These are phyloP conservation scores for Creontiades dilutus DNA, from an alignment of 2,888 invertebrate species.

Conservation along the genomic window DNA sequence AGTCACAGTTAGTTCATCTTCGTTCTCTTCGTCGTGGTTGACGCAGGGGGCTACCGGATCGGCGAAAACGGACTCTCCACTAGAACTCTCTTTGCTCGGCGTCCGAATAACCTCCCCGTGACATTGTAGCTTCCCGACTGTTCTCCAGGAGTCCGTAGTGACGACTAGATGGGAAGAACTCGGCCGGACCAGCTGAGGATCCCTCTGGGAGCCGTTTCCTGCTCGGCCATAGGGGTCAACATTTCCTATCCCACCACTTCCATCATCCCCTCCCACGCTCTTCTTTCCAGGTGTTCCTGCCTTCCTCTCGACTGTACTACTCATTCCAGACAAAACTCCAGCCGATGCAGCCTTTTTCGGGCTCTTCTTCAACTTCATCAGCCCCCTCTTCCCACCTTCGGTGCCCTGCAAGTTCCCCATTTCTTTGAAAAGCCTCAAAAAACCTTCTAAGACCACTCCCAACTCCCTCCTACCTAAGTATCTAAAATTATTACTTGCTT, in stretches of 20 bases:
- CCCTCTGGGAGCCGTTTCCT: slow-evolving; percentile 51
- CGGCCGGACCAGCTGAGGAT: slow-evolving; percentile 11
- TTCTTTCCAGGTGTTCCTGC: slow-evolving; percentile 41
- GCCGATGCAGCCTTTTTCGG: slow-evolving; percentile 46
- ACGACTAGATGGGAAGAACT: slow-evolving; percentile 48
- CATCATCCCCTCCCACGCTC: slow-evolving; percentile 54
- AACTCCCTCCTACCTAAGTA: background rate
- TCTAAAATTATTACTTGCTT: slow-evolving; percentile 63
- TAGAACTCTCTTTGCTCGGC: slow-evolving; percentile 74
- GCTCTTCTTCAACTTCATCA: slow-evolving; percentile 65
- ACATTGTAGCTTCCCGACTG: slow-evolving; percentile 73
- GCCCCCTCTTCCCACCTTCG: slow-evolving; percentile 50
- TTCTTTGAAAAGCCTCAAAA: background rate
- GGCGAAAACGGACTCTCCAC: slow-evolving; percentile 73
- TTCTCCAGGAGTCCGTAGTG: slow-evolving; percentile 66
- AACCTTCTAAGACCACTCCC: slow-evolving; percentile 1
- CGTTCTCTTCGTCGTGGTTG: slow-evolving; percentile 66
- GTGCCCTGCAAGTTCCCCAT: slow-evolving; percentile 69
- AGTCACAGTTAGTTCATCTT: slow-evolving; percentile 75
- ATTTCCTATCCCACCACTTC: slow-evolving; percentile 24
- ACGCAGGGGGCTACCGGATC: slow-evolving; percentile 76
- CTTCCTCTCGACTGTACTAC: slow-evolving; percentile 18
- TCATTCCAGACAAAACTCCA: background rate
- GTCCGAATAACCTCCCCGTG: slow-evolving; percentile 69
- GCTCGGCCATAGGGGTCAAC: slow-evolving; percentile 39